Evolutionary conservation across 1,140 invertebrate genomes (phyloP), one percentile per base, ranked within the genome.

Genomic region (Eurosta solidaginis): DNA sequence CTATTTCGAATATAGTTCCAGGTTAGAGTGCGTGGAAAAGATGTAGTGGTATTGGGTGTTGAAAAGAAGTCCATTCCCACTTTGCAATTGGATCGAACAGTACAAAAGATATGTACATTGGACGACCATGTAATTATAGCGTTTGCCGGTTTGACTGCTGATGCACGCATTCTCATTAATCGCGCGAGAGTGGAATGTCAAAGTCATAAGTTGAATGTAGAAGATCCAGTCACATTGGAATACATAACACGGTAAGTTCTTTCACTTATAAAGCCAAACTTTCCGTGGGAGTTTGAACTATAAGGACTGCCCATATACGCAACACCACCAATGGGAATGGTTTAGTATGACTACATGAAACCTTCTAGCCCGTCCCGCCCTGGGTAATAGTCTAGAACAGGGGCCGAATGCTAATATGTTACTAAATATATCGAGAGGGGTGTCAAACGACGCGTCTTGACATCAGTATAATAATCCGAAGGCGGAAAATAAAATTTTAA

Each of bases 101-200:
- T 99, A 17, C 91, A 98, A 80, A 99, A 99, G 91, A 99, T 99
- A 81, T 99, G 98, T 83, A 91, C 97, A 14, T 89, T 99, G 40
- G 98, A 99, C 90, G 96, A 99, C 88, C 98, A 99, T 92, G 97
- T 99, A 79, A 96, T 99, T n/a, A 97, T 99, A 94, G 98, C 98
- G 7, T 99, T 99, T 92, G 98, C 98, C 87, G 98, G 97, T 77
- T 90, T 99, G 73, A 99, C 98, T 47, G 98, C 98, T 10, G 98
- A 99, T 92, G 98, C 98, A 27, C 92, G 98, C 86, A 98, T 99
- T 84, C 89, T 99, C 52, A 98, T 99, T 40, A 98, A 99, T 88
- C 91, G 97, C 85, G 98, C 97, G 6, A 94, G 99, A 89, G 93
- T 99, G 63, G 98, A 99, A 89, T 99, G 98, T 89, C 98, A 99